A percentile compares a stretch with the other conserved stretches of the same genome.
phyloP scores from a whole-genome alignment of 1,140 invertebrate species.

The Subanguina moxae region DNA sequence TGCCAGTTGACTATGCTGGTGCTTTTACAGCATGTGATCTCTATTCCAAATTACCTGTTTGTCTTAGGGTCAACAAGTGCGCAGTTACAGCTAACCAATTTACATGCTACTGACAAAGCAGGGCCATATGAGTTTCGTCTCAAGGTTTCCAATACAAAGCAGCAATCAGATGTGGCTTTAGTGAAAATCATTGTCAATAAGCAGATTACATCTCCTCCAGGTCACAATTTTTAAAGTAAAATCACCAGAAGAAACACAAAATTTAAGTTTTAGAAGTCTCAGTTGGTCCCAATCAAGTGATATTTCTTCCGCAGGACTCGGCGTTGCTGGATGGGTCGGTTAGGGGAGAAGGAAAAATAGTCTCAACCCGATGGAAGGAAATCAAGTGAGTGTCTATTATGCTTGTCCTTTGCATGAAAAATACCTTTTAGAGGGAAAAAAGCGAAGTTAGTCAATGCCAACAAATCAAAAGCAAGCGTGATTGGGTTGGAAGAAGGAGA shows the following conservation, averaged over 20 bases:
- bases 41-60: background rate
- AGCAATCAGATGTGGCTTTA: background rate
- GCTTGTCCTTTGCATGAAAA: too few species aligned
- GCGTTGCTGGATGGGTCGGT: background rate
- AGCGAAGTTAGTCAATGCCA: background rate
- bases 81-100: background rate
- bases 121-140: background rate
- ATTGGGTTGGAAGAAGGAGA: background rate
- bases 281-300: background rate
- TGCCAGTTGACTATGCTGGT: background rate
- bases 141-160: background rate
- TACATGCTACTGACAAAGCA: background rate
- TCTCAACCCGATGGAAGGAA: background rate
- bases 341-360: constrained; percentile 2
- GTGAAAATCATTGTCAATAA: background rate
- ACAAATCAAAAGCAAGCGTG: background rate
- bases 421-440: background rate
- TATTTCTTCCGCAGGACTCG: background rate
- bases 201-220: background rate
- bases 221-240: background rate
- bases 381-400: background rate
- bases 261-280: background rate
- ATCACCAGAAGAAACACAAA: background rate
- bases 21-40: background rate
- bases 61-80: background rate